These are phyloP conservation scores for Sapajus apella DNA, from an alignment of 2,113 vertebrate species.

Conservation along the genomic window DNA sequence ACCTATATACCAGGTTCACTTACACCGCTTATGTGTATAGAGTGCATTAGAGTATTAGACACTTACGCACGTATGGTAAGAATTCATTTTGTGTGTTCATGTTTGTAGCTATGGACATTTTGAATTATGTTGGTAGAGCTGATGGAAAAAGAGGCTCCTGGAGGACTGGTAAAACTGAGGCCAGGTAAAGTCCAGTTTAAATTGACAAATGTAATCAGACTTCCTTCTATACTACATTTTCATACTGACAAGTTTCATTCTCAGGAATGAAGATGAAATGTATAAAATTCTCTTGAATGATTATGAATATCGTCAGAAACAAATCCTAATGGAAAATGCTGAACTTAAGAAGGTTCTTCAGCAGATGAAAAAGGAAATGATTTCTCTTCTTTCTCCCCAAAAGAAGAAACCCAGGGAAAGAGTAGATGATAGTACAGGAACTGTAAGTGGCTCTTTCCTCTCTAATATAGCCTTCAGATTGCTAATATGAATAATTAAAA, in stretches of 20 bases:
- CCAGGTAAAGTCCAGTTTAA: conserved; percentile 81
- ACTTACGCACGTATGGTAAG: not conserved
- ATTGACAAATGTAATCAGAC: not conserved
- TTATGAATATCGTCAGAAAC: conserved; percentile 92
- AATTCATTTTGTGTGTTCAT: conserved; percentile 67
- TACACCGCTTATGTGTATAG: not conserved
- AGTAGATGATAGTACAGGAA: conserved; percentile 88
- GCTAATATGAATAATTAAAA: not conserved
- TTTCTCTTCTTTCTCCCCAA: conserved; percentile 92
- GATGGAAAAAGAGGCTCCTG: conserved; percentile 97
- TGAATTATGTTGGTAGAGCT: conserved; percentile 94
- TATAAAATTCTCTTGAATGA: conserved; percentile 93
- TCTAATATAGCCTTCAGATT: not conserved
- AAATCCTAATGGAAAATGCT: conserved; percentile 93
- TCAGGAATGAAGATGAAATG: conserved; percentile 96
- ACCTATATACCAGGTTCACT: not conserved
- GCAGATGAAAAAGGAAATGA: conserved; percentile 98
- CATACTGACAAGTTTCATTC: conserved; percentile 71
- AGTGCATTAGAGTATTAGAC: not conserved
- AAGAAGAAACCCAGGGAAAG: conserved; percentile 86
- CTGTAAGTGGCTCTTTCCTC: conserved; percentile 82
- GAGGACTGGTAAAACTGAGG: conserved; percentile 92
- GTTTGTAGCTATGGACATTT: conserved; percentile 92
- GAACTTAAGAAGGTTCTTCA: conserved; percentile 98
- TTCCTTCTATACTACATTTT: not conserved